Evolutionary conservation across 2,113 vertebrate genomes (phyloP).

Genomic region (Asarcornis scutulata): DNA sequence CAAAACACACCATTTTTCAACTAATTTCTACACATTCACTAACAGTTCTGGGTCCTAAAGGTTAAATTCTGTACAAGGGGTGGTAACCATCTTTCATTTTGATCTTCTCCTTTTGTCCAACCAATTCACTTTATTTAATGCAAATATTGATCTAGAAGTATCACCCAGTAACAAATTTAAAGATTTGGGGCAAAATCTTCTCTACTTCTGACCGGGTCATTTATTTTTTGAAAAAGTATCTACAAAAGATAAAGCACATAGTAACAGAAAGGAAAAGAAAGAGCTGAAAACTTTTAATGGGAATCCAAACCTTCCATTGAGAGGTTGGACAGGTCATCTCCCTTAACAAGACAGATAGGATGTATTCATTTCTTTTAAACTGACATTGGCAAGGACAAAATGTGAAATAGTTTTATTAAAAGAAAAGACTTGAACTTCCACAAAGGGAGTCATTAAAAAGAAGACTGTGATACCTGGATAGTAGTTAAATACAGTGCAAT

Average conservation of each 20-base stretch:
- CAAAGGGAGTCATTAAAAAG: conserved; percentile 52
- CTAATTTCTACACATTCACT: background rate
- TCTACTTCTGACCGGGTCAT: conserved; percentile 40
- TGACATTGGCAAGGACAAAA: conserved; percentile 65
- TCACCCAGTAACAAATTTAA: background rate
- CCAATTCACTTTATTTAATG: conserved; percentile 27
- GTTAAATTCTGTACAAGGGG: background rate
- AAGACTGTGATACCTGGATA: background rate
- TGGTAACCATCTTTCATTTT: background rate
- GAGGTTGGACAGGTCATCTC: conserved; percentile 63
- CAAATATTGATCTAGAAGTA: conserved; percentile 38
- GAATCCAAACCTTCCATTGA: conserved; percentile 61
- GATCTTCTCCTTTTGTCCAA: background rate
- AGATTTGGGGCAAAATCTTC: conserved; percentile 39
- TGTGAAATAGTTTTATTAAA: conserved; percentile 61
- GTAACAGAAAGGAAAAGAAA: conserved; percentile 51
- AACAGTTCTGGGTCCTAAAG: background rate
- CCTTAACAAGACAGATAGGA: conserved; percentile 67
- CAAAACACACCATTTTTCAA: background rate
- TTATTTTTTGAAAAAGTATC: conserved; percentile 46
- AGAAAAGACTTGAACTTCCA: conserved; percentile 33
- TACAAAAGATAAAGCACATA: conserved; percentile 44
- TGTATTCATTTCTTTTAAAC: conserved; percentile 64
- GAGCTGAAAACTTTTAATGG: conserved; percentile 69
- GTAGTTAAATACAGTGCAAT: background rate